A percentile compares a stretch with the other conserved stretches of the same genome.
Conservation (phyloP, 2,113 vertebrate genomes). For the Typhlomys cinereus region DNA sequence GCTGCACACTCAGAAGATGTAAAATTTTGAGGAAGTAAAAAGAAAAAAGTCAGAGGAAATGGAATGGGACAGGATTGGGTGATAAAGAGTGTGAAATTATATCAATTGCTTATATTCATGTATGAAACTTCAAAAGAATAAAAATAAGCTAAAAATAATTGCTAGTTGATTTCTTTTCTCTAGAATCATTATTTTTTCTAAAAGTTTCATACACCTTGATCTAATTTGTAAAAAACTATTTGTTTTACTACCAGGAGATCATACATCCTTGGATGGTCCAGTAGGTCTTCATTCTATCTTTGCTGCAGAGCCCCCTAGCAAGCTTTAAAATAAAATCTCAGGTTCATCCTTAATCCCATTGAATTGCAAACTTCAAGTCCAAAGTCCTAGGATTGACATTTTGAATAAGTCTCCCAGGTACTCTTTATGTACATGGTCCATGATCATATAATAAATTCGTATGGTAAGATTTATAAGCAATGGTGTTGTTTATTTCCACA, state of each 20-base stretch:
- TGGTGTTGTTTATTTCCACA: not conserved
- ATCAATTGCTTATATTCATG: too few relatives aligned
- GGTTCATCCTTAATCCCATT: not conserved
- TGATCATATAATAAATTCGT: not conserved
- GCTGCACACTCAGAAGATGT: too few relatives aligned
- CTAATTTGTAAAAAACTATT: not conserved
- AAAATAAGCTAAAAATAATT: not conserved
- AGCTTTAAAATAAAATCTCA: not conserved
- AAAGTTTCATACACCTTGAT: not conserved
- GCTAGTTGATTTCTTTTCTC: constrained; percentile 1
- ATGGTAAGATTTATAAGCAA: not conserved
- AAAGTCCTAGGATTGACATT: not conserved
- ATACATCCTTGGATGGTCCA: too few relatives aligned
- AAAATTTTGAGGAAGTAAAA: too few relatives aligned
- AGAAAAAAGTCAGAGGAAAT: too few relatives aligned
- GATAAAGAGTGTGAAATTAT: too few relatives aligned
- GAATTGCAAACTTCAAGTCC: not conserved
- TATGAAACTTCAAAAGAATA: too few relatives aligned
- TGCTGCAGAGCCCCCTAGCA: not conserved
- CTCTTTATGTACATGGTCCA: not conserved
- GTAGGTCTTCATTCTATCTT: not conserved
- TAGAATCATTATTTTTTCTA: constrained; percentile 14
- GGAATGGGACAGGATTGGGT: too few relatives aligned
- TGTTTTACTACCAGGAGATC: not conserved
- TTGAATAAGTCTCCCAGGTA: not conserved